Base-by-base conservation (phyloP, 2,888 invertebrate genomes). In the Conus canariensis region DNA sequence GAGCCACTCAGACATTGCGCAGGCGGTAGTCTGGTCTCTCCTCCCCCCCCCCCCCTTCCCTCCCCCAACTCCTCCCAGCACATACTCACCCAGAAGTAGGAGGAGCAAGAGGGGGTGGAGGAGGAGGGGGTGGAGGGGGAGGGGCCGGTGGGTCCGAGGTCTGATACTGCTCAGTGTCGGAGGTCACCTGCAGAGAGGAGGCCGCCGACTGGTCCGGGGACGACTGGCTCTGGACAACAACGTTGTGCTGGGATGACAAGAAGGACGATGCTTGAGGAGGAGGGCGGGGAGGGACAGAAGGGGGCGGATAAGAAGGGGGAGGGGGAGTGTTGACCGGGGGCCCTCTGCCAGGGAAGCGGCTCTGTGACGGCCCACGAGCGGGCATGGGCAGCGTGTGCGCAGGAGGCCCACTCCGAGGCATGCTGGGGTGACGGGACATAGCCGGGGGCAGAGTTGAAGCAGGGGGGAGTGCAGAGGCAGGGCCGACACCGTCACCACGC, bases 101-200 rank as follows among this genome's bases (percentile, higher is more conserved):
- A 59, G 83, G 56, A n/a, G 86, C 5, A 16, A 74, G 86, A 10
- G 86, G 90, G 58, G 90, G 80, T 45, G 90, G 87, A n/a, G 86
- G 90, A 9, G 87, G 90, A 45, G 90, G 87, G 7, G 87, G 60
- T 5, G 58, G 85, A 14, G 64, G 64, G 8, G 87, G 30, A 12
- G 87, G 87, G 80, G 80, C 77, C 64, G 64, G 64, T 14, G 64
- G 64, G 45, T 45, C 45, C 45, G 60, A 19, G 8, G 56, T 22
- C 70, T 87, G 86, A 30, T 64, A 45, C 1, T 45, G 70, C 22
- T 59, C 86, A 22, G 22, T 12, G 58, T 83, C 82, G 58, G 12
- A 7, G 22, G 56, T 22, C 19, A 9, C 82, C 10, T 83, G 82
- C 8, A 12, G 82, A 19, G 58, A 58, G 56, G 58, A 83, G 45